Evolutionary conservation across 2,113 vertebrate genomes (phyloP), one percentile per base, ranked within the genome.

Genomic region (Odocoileus hemionus): DNA sequence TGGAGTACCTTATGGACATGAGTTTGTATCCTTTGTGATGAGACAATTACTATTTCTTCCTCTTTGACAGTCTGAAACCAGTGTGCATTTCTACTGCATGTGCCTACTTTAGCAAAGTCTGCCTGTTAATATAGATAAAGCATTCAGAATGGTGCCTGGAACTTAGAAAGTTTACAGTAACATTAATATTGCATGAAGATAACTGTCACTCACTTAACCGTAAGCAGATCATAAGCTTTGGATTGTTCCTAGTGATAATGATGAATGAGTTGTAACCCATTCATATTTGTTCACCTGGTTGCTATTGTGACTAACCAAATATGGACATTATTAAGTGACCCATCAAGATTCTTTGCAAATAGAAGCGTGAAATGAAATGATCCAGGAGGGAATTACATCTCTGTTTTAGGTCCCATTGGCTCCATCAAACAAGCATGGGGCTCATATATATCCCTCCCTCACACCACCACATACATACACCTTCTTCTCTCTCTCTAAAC

Each of bases 201-300:
- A 70, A 78, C n/a, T 61, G 14, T 64, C 61, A 58, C 7, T 96
- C 21, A 88, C 3, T 14, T 47, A 58, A 58, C 30, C 58, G 28
- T 33, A 76, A 64, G 50, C 50, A 64, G 14, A 92, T 79, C 23
- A 43, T 88, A 50, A 80, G 23, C 23, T 80, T 84, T n/a, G 43
- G 26, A 39, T 83, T 67, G 67, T 90, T 94, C 52, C 39, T 67
- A 50, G 58, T 33, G 45, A 93, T 19, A 58, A 36, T 80, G 25
- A 82, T 47, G 19, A 84, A 61, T 47, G 58, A 80, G 17, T 57
- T 88, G 43, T 95, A 93, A 83, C 86, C n/a, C 36, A 55, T 36
- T 11, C 0, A 5, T 70, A 54, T 78, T 57, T 92, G 17, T 39
- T 95, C 25, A 36, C 26, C 55, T 76, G 23, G 16, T 36, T 89